These are phyloP conservation scores for Oreortyx pictus DNA, from an alignment of 2,797 vertebrate species.

Conservation along the genomic window DNA sequence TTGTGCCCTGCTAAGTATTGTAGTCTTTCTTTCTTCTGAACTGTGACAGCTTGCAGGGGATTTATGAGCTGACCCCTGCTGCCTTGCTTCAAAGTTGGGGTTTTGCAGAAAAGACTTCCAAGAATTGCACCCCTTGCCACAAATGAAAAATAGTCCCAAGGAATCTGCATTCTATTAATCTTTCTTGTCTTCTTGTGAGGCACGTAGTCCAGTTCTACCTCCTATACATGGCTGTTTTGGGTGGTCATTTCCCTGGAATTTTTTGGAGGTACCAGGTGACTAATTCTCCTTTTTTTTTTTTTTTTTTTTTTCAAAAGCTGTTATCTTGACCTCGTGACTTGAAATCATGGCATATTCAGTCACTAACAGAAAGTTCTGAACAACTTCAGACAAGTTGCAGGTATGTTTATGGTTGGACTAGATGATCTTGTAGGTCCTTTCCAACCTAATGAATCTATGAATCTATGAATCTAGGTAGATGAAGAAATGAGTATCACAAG, in stretches of 20 bases:
- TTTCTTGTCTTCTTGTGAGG: neutral
- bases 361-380: neutral
- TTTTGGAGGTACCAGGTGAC: neutral
- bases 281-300: neutral
- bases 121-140: neutral
- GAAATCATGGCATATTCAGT: neutral
- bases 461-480: too few relatives aligned
- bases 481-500: neutral
- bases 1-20: neutral
- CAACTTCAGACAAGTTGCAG: neutral
- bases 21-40: neutral
- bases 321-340: neutral
- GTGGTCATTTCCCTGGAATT: neutral
- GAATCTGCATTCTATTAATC: neutral
- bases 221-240: neutral
- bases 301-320: neutral
- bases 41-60: neutral
- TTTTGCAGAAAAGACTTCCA: neutral
- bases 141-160: neutral
- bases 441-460: too few relatives aligned
- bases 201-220: rapidly evolving
- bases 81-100: neutral
- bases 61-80: neutral
- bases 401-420: too few relatives aligned
- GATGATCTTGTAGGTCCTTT: too few relatives aligned